A percentile compares a stretch with the other conserved stretches of the same genome.
Conservation (phyloP, 1,140 invertebrate genomes). For the Reticulitermes speratus region DNA sequence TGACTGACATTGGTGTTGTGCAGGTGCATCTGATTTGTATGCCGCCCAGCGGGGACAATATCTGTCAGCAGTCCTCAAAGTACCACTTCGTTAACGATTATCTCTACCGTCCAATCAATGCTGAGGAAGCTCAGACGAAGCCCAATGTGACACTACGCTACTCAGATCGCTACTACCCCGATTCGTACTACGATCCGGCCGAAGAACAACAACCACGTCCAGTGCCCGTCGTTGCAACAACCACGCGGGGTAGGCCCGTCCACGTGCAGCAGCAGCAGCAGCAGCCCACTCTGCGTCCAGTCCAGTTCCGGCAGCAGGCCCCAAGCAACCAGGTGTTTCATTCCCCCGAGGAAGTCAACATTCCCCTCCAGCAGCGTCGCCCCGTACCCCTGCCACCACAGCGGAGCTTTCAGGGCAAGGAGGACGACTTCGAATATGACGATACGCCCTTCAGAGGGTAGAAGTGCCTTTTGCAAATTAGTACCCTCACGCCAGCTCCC, state of each 20-base stretch:
- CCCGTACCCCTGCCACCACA: slow-evolving; percentile 43
- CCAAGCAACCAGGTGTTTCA: slow-evolving; percentile 65
- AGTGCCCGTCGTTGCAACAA: background rate
- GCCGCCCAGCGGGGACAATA: slow-evolving; percentile 85
- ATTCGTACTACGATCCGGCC: slow-evolving; percentile 67
- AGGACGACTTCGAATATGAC: slow-evolving; percentile 36
- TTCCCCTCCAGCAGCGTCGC: slow-evolving; percentile 73
- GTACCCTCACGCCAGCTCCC: background rate
- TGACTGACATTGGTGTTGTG: slow-evolving; percentile 33
- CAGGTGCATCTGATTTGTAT: slow-evolving; percentile 90
- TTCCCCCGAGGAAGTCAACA: slow-evolving; percentile 82
- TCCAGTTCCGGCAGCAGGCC: background rate
- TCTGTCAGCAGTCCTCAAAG: slow-evolving; percentile 83
- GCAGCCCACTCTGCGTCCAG: slow-evolving; percentile 30
- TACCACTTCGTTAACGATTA: slow-evolving; percentile 93
- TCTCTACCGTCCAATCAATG: slow-evolving; percentile 83
- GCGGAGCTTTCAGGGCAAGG: slow-evolving; percentile 22
- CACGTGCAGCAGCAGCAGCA: background rate
- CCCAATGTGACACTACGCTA: slow-evolving; percentile 81
- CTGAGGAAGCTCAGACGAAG: slow-evolving; percentile 74
- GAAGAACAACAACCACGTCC: slow-evolving; percentile 50
- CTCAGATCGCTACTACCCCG: slow-evolving; percentile 79
- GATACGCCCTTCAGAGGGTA: slow-evolving; percentile 27
- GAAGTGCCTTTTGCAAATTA: background rate
- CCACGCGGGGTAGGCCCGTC: background rate